These are phyloP conservation scores for Xanthorhoe spadicearia DNA, from an alignment of 2,888 invertebrate species.

Conservation along the genomic window DNA sequence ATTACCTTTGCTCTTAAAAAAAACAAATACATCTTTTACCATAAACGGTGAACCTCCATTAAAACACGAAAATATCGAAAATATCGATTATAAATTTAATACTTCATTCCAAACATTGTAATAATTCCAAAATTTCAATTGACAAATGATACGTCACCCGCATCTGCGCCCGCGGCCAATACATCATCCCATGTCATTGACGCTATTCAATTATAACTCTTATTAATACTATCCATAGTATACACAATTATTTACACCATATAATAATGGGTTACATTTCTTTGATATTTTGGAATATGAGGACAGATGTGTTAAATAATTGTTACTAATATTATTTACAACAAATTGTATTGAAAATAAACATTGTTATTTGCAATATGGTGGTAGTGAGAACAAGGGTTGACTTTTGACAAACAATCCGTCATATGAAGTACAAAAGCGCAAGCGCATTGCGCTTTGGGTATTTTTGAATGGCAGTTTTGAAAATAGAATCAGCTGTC, in stretches of 20 bases:
- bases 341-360: conserved; percentile 38
- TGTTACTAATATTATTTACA: conserved; percentile 36
- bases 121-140: conserved; percentile 1
- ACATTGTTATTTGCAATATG: conserved; percentile 35
- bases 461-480: neutral
- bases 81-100: too few species aligned
- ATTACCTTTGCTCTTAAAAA: too few species aligned
- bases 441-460: neutral
- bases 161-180: conserved; percentile 36
- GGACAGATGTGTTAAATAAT: conserved; percentile 39
- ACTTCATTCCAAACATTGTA: neutral
- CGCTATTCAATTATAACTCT: conserved; percentile 8
- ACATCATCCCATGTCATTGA: conserved; percentile 30
- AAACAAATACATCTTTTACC: too few species aligned
- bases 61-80: too few species aligned
- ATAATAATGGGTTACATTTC: conserved; percentile 1
- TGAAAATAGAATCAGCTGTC: conserved; percentile 4
- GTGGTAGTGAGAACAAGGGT: conserved; percentile 11
- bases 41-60: too few species aligned
- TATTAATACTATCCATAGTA: neutral
- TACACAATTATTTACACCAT: neutral
- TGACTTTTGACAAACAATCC: conserved; percentile 20
- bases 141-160: conserved; percentile 33
- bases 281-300: conserved; percentile 9
- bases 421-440: conserved; percentile 18